phyloP scores from a whole-genome alignment of 2,113 vertebrate species.

The Promerops cafer region DNA sequence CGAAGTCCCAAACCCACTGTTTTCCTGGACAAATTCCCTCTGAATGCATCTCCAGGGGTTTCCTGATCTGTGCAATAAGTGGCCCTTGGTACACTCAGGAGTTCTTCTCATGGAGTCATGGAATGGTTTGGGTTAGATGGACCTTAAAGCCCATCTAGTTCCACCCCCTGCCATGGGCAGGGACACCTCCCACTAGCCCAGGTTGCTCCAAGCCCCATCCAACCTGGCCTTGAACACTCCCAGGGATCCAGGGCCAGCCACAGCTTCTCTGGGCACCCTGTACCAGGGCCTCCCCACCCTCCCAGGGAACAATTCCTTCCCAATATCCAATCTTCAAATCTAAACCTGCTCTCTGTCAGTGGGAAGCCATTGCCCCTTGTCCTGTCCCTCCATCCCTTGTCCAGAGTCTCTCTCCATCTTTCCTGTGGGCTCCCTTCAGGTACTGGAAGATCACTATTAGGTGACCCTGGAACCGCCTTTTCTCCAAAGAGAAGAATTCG shows the following conservation, averaged over 20 bases:
- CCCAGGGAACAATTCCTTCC: neutral
- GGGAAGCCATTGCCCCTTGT: rapidly evolving
- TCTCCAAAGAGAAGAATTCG: neutral
- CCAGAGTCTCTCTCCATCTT: neutral
- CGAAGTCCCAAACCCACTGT: rapidly evolving
- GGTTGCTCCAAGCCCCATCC: rapidly evolving
- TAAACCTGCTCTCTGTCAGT: neutral
- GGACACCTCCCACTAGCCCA: neutral
- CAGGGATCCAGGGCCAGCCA: neutral
- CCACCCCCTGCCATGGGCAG: neutral
- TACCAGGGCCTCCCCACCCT: neutral
- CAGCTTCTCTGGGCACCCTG: neutral
- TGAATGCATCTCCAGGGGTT: neutral
- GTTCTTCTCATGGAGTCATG: neutral
- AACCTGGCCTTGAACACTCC: neutral
- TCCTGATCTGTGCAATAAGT: neutral
- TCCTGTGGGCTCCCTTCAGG: neutral
- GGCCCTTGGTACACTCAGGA: rapidly evolving
- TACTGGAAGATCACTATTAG: no score
- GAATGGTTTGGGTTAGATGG: neutral
- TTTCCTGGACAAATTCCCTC: neutral
- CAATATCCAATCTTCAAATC: neutral
- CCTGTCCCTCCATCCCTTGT: neutral
- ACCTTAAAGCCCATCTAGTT: neutral
- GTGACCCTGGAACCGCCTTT: neutral